These are phyloP conservation scores for Drosophila pegasa DNA, from an alignment of 2,888 invertebrate species.

Conservation along the genomic window DNA sequence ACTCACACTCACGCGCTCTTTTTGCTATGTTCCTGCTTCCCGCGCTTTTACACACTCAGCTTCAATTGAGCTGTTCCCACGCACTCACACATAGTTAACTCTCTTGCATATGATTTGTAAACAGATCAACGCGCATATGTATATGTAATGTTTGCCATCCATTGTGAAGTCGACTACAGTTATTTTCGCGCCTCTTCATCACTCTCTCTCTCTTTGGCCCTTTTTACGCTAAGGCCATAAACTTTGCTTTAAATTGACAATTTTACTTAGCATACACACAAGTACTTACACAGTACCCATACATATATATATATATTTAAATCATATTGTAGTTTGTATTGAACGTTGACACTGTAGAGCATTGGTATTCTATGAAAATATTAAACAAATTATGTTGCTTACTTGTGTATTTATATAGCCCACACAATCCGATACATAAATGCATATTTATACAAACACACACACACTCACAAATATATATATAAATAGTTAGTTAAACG, in stretches of 20 bases:
- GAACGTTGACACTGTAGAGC: conserved; percentile 74
- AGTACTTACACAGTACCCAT: conserved; percentile 11
- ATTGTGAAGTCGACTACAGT: conserved; percentile 26
- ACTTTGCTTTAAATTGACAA: conserved; percentile 61
- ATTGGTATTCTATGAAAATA: conserved; percentile 62
- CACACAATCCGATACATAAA: conserved; percentile 39
- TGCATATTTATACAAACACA: conserved; percentile 45
- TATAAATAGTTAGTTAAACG: conserved; percentile 74
- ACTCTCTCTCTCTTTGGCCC: background rate
- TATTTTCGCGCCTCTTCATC: conserved; percentile 11
- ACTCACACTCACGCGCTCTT: background rate
- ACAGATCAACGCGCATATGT: conserved; percentile 48
- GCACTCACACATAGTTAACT: conserved; percentile 4
- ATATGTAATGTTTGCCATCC: conserved; percentile 73
- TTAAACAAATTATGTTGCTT: conserved; percentile 74
- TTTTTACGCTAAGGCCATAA: conserved; percentile 18
- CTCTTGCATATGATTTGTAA: conserved; percentile 55
- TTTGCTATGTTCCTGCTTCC: conserved; percentile 1
- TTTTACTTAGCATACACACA: conserved; percentile 30
- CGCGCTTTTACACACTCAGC: background rate
- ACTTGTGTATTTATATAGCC: conserved; percentile 72
- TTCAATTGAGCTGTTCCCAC: background rate
- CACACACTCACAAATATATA: conserved; percentile 40
- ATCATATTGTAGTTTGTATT: conserved; percentile 71
- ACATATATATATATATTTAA: conserved; percentile 25